Evolutionary conservation across 92 coral and sea anemone genomes (phyloP).

Genomic region (Chrysogorgia sp.): DNA sequence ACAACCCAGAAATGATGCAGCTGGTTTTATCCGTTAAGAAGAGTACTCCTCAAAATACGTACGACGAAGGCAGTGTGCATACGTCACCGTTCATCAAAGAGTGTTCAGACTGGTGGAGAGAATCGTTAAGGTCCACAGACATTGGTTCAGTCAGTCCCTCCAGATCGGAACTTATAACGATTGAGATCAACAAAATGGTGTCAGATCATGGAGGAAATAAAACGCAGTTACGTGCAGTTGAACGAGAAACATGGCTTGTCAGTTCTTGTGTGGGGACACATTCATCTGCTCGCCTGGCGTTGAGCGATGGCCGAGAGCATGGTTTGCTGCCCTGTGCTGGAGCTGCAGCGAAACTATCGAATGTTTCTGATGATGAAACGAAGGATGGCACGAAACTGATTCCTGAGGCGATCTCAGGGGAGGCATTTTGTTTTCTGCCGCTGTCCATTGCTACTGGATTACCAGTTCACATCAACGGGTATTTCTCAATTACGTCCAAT

Average conservation of each 20-base stretch:
- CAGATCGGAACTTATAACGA: not conserved
- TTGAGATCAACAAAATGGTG: not conserved
- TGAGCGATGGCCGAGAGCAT: constrained; percentile 65
- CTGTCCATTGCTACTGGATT: constrained; percentile 72
- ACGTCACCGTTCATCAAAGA: constrained; percentile 59
- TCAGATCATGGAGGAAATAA: constrained; percentile 1
- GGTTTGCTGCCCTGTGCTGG: constrained; percentile 66
- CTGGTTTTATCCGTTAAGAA: constrained; percentile 64
- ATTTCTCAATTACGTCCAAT: constrained; percentile 78
- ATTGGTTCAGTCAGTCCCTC: not conserved
- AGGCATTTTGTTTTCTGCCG: constrained; percentile 74
- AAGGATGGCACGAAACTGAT: not conserved
- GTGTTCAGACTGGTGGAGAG: constrained; percentile 51
- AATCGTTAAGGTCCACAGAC: not conserved
- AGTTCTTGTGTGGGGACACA: constrained; percentile 54
- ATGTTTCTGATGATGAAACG: not conserved
- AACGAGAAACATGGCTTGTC: constrained; percentile 65
- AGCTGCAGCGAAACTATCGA: constrained; percentile 48
- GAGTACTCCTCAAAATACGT: constrained; percentile 40
- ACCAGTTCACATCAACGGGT: constrained; percentile 75
- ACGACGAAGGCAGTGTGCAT: too few species aligned
- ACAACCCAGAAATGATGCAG: constrained; percentile 28
- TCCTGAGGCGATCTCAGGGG: constrained; percentile 45
- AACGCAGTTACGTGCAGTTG: constrained; percentile 44
- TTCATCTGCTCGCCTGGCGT: constrained; percentile 53